These are phyloP conservation scores for Arbacia lixula DNA, from an alignment of 53 echinoderm and acorn worm species.

Conservation along the genomic window DNA sequence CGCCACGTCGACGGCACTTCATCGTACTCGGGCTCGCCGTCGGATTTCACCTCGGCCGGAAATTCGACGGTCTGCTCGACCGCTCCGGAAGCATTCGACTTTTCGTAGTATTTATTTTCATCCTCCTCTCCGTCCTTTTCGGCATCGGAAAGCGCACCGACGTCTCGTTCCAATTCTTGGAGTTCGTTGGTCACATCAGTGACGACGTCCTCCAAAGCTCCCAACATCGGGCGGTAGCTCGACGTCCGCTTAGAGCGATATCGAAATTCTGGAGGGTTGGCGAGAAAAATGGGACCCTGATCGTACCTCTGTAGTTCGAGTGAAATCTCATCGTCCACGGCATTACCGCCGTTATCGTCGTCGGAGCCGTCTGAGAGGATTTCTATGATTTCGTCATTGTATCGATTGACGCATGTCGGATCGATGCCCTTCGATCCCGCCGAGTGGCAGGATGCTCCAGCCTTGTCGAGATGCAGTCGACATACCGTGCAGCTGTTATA, in stretches of 20 bases:
- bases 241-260: not conserved
- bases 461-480: not conserved
- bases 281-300: conserved; percentile 28
- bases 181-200: not conserved
- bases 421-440: not conserved
- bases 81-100: not conserved
- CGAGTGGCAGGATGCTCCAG: not conserved
- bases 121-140: not conserved
- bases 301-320: conserved; percentile 17
- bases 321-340: not conserved
- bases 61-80: not conserved
- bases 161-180: not conserved
- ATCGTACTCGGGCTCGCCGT: conserved; percentile 18
- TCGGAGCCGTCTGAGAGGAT: not conserved
- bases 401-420: not conserved
- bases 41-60: not conserved
- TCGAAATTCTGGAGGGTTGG: not conserved
- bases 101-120: not conserved
- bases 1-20: not conserved
- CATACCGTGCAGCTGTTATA: not conserved
- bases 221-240: conserved; percentile 1
- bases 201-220: not conserved
- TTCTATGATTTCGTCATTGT: not conserved
- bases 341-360: not conserved
- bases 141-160: not conserved